A percentile compares a stretch with the other conserved stretches of the same genome.
phyloP scores from a whole-genome alignment of 1,140 invertebrate genomes.

The Drosophila prosaltans region DNA sequence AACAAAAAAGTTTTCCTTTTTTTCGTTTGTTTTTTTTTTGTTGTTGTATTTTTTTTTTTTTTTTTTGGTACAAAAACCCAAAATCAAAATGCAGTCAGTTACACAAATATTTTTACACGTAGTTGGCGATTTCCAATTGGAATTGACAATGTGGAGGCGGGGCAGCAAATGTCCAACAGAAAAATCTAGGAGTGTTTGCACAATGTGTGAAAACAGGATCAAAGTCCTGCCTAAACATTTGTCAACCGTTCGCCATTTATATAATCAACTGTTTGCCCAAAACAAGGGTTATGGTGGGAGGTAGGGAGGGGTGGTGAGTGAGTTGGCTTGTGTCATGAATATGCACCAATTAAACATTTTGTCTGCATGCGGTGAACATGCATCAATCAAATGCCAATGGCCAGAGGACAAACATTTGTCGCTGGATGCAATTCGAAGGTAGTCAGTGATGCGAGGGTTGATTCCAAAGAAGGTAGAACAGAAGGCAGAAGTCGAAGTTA shows the following conservation, averaged over 20 bases:
- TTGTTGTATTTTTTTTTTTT: neutral
- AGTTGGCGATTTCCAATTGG: slow-evolving; percentile 66
- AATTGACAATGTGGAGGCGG: slow-evolving; percentile 72
- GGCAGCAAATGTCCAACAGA: slow-evolving; percentile 31
- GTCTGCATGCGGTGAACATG: slow-evolving; percentile 65
- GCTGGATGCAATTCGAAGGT: slow-evolving; percentile 27
- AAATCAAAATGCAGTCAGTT: slow-evolving; percentile 64
- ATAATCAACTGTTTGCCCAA: slow-evolving; percentile 56
- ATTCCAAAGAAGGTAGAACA: neutral
- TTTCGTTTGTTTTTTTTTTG: neutral
- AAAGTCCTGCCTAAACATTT: slow-evolving; percentile 78
- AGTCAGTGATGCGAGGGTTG: slow-evolving; percentile 32
- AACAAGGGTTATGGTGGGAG: neutral
- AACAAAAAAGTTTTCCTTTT: slow-evolving; percentile 33
- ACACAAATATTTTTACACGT: slow-evolving; percentile 81
- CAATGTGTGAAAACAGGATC: slow-evolving; percentile 80
- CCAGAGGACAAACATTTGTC: slow-evolving; percentile 60
- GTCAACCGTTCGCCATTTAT: slow-evolving; percentile 71
- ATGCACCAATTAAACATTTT: slow-evolving; percentile 77
- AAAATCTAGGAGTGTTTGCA: slow-evolving; percentile 61
- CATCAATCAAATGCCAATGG: slow-evolving; percentile 77
- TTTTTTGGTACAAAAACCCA: slow-evolving; percentile 3
- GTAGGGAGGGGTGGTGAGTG: slow-evolving; percentile 1
- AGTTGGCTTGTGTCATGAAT: slow-evolving; percentile 50
- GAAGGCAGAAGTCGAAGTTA: neutral